These are phyloP conservation scores for Porites cylindrica DNA, from an alignment of 92 coral and sea anemone species.

Conservation along the genomic window DNA sequence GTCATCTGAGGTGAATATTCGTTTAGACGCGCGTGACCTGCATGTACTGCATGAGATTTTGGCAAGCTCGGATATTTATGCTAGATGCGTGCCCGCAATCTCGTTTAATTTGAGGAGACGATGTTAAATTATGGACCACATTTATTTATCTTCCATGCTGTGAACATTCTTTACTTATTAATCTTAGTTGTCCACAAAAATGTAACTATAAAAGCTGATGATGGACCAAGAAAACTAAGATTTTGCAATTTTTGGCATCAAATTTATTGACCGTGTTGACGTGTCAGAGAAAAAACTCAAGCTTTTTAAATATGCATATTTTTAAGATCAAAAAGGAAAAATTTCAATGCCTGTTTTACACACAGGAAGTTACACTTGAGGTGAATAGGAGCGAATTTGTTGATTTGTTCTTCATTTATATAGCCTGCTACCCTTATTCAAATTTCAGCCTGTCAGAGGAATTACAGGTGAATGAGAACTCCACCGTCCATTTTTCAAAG, in stretches of 20 bases:
- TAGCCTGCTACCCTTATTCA: neutral
- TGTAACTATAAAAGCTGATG: neutral
- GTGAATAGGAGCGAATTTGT: constrained; percentile 16
- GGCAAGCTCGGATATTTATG: constrained; percentile 11
- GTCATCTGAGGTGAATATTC: constrained; percentile 66
- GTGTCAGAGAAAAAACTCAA: constrained; percentile 8
- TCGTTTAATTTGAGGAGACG: constrained; percentile 37
- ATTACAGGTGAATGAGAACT: neutral
- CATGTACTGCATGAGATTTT: constrained; percentile 24
- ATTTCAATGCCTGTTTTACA: neutral
- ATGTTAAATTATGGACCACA: constrained; percentile 50
- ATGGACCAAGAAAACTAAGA: neutral
- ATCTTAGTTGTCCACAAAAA: constrained; percentile 19
- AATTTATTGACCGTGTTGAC: neutral
- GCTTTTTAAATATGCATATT: constrained; percentile 22
- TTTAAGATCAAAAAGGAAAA: neutral
- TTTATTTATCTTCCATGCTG: constrained; percentile 36
- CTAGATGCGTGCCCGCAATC: constrained; percentile 22
- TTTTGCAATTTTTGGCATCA: neutral
- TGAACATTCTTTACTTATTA: constrained; percentile 25
- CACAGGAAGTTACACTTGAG: constrained; percentile 9
- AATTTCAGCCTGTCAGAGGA: neutral
- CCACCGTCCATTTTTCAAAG: neutral
- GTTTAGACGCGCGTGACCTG: constrained; percentile 49
- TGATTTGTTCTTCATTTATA: constrained; percentile 1